A percentile compares a stretch with the other conserved stretches of the same genome.
phyloP scores from a whole-genome alignment of 2,797 vertebrate genomes.

The Sebastes baramenuke region DNA sequence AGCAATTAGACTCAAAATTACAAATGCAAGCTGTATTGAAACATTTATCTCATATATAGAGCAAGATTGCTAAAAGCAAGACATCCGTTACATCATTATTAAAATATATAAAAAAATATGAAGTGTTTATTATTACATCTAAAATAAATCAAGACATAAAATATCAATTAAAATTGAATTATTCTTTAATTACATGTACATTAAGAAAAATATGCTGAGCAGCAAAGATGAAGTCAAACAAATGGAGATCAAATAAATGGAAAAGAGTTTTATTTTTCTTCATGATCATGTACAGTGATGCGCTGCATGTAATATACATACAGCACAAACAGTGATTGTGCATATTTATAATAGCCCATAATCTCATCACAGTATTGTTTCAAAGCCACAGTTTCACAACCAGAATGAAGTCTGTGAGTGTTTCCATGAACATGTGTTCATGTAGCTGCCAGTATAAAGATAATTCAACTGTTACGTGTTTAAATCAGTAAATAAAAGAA shows the following conservation, averaged over 20 bases:
- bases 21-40: background rate
- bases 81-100: too few species aligned
- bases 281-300: background rate
- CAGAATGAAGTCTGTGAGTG: background rate
- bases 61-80: too few species aligned
- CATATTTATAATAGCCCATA: background rate
- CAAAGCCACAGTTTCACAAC: background rate
- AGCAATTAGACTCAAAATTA: background rate
- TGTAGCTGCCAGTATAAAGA: conserved; percentile 15
- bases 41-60: too few species aligned
- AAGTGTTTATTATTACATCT: background rate
- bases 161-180: background rate
- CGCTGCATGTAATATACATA: background rate
- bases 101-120: too few species aligned
- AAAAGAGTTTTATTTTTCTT: conserved; percentile 24
- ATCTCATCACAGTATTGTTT: background rate
- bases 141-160: background rate
- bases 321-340: background rate
- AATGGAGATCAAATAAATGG: background rate
- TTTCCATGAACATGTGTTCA: background rate
- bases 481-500: background rate
- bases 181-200: background rate
- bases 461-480: background rate
- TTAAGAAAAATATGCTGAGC: background rate
- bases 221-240: background rate